Base-by-base conservation (phyloP, 1,140 invertebrate species). In the Ceratina australensis region DNA sequence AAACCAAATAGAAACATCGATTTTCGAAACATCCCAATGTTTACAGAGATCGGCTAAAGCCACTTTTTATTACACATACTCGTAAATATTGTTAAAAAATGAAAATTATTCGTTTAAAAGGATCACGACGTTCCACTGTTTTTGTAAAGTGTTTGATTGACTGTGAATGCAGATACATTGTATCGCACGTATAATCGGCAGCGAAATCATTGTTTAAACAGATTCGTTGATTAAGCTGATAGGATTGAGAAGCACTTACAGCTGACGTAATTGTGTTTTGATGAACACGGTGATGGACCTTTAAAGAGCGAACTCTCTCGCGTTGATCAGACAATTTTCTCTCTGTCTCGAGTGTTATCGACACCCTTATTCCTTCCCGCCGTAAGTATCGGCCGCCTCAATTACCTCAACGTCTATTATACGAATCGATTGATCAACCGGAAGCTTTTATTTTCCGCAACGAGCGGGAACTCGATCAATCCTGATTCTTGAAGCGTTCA, bases 261-360 rank as follows among this genome's bases (percentile, higher is more conserved):
- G 22, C 20, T 22, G 22, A 18, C 22, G 64, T 69, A 76, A 76
- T 68, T 60, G 54, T 33, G 59, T 18, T 42, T 67, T 50, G 73
- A 68, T 24, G 54, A 76, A 59, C 72, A 15, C 18, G 5, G 63
- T 49, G 52, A 33, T 28, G 26, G 49, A 18, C 24, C 49, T 26
- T 75, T 59, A 68, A 61, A 42, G 33, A 42, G 33, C 33, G 33
- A 42, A 42, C 33, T 42, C 33, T 42, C 33, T 42, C 33, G 33
- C 33, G 33, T 42, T 71, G 61, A 77, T 77, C 67, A 42, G 26
- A 18, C 67, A 61, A 71, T 77, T 71, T 71, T 71, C 66, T n/a
- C 65, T 26, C 57, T 54, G 18, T 63, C 49, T 10, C 3, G n/a
- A 28, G 49, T 71, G 67, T 71, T 77, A 69, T 61, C 24, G 66